These are phyloP conservation scores for Gari tellinella DNA, from an alignment of 2,888 invertebrate species.

Conservation along the genomic window DNA sequence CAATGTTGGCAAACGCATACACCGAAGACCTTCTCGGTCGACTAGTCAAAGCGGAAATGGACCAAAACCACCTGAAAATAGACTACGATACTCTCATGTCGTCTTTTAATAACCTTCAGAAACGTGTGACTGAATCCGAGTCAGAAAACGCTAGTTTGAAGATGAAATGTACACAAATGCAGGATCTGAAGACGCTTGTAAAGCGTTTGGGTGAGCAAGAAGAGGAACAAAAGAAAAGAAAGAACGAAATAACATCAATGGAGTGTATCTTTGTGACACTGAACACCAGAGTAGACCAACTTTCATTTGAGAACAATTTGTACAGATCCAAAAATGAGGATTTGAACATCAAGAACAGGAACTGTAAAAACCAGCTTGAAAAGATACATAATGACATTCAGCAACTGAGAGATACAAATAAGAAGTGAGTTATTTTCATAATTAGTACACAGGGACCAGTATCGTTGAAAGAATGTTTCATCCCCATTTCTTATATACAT, in stretches of 20 bases:
- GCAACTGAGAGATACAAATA: constrained; percentile 37
- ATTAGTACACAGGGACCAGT: too few species aligned
- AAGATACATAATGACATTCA: constrained; percentile 43
- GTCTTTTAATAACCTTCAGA: constrained; percentile 20
- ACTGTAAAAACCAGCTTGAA: constrained; percentile 42
- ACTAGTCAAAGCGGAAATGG: constrained; percentile 41
- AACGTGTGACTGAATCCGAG: constrained; percentile 20
- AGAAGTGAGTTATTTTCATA: constrained; percentile 43
- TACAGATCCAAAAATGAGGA: constrained; percentile 31
- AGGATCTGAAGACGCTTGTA: constrained; percentile 2
- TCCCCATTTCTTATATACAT: too few species aligned
- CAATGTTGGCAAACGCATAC: too few species aligned
- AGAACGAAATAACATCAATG: constrained; percentile 17
- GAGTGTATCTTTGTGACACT: constrained; percentile 3
- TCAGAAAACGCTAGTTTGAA: constrained; percentile 7
- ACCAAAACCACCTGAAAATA: constrained; percentile 35
- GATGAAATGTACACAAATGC: neutral
- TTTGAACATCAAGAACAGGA: constrained; percentile 33
- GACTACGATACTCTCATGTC: constrained; percentile 34
- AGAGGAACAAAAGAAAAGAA: constrained; percentile 5
- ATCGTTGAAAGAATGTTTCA: too few species aligned
- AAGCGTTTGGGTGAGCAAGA: constrained; percentile 19
- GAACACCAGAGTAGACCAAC: too few species aligned
- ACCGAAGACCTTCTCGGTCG: constrained; percentile 20
- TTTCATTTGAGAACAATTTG: constrained; percentile 21